Evolutionary conservation across 2,113 vertebrate species (phyloP).

Genomic region (Todiramphus saurophagus): DNA sequence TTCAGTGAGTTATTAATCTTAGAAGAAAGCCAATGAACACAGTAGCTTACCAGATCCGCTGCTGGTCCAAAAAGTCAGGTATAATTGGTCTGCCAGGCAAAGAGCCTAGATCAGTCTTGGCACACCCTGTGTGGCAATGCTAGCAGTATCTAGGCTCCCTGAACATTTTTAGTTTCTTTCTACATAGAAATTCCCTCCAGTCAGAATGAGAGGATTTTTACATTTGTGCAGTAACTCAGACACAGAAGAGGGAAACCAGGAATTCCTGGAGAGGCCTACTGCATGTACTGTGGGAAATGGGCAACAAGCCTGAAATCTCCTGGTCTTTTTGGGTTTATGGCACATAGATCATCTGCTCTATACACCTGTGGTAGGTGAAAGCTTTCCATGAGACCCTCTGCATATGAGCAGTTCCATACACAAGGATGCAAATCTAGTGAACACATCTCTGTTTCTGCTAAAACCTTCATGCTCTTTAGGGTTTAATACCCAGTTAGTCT

Average conservation of each 20-base stretch:
- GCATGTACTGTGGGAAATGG: not conserved
- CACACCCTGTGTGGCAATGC: not conserved
- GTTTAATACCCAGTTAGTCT: not conserved
- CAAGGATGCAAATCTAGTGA: rapidly evolving
- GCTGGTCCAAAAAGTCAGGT: not conserved
- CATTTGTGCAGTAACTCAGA: not conserved
- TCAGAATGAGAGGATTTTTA: not conserved
- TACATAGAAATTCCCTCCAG: not conserved
- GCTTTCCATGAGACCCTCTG: not conserved
- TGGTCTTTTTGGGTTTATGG: not conserved
- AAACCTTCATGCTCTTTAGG: not conserved
- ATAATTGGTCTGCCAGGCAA: not conserved
- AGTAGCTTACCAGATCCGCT: not conserved
- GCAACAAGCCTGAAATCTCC: not conserved
- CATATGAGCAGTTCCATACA: rapidly evolving
- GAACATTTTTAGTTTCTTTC: not conserved
- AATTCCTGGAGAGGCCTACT: not conserved
- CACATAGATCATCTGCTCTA: rapidly evolving
- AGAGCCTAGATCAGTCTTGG: not conserved
- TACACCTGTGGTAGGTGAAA: rapidly evolving
- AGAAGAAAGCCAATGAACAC: not conserved
- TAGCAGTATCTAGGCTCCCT: not conserved
- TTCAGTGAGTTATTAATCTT: not conserved
- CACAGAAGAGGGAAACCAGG: not conserved
- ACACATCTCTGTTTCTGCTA: not conserved